Base-by-base conservation (phyloP, 2,113 vertebrate species). In the Henicopernis longicauda region DNA sequence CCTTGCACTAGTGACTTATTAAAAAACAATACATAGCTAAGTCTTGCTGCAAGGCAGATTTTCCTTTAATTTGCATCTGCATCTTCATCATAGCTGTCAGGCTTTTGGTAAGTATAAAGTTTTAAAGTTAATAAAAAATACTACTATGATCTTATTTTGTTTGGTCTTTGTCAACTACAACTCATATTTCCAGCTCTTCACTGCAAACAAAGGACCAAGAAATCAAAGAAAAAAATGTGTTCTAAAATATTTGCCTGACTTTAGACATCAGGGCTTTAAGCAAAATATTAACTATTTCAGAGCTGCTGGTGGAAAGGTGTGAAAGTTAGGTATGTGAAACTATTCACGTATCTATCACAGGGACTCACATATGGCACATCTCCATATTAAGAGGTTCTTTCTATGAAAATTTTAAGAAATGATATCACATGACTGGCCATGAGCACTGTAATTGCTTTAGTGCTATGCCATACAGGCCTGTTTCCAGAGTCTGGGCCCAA, bases 401-500 rank as follows among this genome's bases (percentile, higher is more conserved):
- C 10, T 45, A 13, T 14, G 23, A 83, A 59, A 63, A 44, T 62
- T 32, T 78, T 50, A 67, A 66, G 29, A 38, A 89, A 67, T 38
- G 0, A 6, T 16, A n/a, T 42, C 19, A 7, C 38, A 11, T 36
- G 11, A 20, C 7, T 63, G 26, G 10, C 45, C 8, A 13, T 2
- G 6, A 93, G 26, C n/a, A 32, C 11, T 63, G 0, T 54, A 59
- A 54, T 38, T 61, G 31, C n/a, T 84, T 65, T 84, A 66, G 57
- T 66, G 45, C 34, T 83, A 2, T 65, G 14, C 21, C 32, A 31
- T 5, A 4, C 16, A 14, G 26, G 26, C 90, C 22, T 66, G 10
- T 81, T 95, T 80, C 52, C 50, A 38, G 50, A 54, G 13, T 8
- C 44, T 40, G 27, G 29, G 34, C 40, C 62, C 17, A 81, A 13